phyloP scores from a whole-genome alignment of 2,888 invertebrate species.

The Platycheirus albimanus region DNA sequence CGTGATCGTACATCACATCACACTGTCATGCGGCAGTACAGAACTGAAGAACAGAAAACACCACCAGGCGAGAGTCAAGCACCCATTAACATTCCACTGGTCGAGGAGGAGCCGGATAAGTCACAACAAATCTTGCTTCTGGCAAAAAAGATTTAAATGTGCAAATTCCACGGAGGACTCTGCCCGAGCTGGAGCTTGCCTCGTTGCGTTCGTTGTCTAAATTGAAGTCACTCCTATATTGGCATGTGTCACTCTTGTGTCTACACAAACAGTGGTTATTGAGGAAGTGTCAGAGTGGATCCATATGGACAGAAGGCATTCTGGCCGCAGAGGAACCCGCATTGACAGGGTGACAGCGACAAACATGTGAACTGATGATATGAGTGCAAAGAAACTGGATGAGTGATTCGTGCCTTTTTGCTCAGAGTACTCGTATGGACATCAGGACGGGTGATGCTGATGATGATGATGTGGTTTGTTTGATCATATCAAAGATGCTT shows the following conservation, averaged over 20 bases:
- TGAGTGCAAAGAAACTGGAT: conserved; percentile 69
- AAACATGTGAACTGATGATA: conserved; percentile 42
- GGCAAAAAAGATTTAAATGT: conserved; percentile 56
- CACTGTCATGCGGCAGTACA: conserved; percentile 60
- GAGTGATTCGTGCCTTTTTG: conserved; percentile 61
- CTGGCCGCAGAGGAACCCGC: conserved; percentile 38
- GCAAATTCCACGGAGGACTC: conserved; percentile 62
- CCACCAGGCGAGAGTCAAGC: conserved; percentile 66
- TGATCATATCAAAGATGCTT: conserved; percentile 51
- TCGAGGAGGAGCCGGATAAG: conserved; percentile 67
- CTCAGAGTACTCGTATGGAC: background rate
- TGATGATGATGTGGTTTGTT: conserved; percentile 59
- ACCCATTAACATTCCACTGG: conserved; percentile 71
- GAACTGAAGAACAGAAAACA: conserved; percentile 32
- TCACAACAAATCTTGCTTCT: conserved; percentile 66
- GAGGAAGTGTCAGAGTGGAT: conserved; percentile 72
- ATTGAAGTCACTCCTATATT: conserved; percentile 66
- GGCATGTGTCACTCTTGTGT: conserved; percentile 70
- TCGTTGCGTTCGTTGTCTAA: conserved; percentile 46
- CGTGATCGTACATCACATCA: conserved; percentile 73
- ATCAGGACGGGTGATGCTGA: conserved; percentile 30
- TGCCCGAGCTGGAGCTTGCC: conserved; percentile 12
- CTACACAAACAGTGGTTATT: conserved; percentile 59
- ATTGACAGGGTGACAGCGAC: conserved; percentile 59
- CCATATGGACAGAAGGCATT: conserved; percentile 65